Evolutionary conservation across 2,113 vertebrate species (phyloP).

Genomic region (Passer montanus): DNA sequence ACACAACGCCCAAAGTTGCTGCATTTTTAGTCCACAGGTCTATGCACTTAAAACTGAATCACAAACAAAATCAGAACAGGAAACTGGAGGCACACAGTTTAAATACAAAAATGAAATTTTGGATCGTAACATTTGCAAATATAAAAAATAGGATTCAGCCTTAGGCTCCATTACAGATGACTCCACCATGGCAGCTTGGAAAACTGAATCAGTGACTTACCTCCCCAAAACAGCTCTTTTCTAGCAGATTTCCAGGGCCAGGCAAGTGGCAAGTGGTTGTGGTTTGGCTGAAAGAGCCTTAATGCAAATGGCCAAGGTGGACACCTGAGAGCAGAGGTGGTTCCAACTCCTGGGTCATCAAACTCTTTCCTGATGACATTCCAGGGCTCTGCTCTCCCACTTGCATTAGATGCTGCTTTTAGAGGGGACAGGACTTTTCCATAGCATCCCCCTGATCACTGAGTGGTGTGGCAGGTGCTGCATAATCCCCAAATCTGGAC

Average conservation of each 20-base stretch:
- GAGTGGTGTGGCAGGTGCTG: not conserved
- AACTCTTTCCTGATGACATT: not conserved
- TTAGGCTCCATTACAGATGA: not conserved
- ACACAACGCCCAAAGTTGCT: not conserved
- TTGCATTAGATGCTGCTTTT: not conserved
- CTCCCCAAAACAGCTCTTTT: slow-evolving; percentile 75
- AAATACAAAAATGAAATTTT: not conserved
- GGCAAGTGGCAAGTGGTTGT: not conserved
- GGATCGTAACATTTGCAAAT: not conserved
- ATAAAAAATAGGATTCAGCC: not conserved
- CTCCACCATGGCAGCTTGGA: not conserved
- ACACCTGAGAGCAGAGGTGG: not conserved
- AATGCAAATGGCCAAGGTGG: not conserved
- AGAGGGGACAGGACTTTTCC: not conserved
- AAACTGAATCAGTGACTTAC: slow-evolving; percentile 45
- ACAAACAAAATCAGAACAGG: not conserved
- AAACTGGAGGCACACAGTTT: not conserved
- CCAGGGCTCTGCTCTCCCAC: not conserved
- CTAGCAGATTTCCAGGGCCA: slow-evolving; percentile 77
- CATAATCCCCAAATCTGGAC: not conserved
- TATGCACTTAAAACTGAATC: not conserved
- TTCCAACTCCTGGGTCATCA: not conserved
- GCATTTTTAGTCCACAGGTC: not conserved
- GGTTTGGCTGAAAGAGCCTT: not conserved
- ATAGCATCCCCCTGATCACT: not conserved